These are phyloP conservation scores for Lasioglossum morio DNA, from an alignment of 2,888 invertebrate genomes.

Conservation along the genomic window DNA sequence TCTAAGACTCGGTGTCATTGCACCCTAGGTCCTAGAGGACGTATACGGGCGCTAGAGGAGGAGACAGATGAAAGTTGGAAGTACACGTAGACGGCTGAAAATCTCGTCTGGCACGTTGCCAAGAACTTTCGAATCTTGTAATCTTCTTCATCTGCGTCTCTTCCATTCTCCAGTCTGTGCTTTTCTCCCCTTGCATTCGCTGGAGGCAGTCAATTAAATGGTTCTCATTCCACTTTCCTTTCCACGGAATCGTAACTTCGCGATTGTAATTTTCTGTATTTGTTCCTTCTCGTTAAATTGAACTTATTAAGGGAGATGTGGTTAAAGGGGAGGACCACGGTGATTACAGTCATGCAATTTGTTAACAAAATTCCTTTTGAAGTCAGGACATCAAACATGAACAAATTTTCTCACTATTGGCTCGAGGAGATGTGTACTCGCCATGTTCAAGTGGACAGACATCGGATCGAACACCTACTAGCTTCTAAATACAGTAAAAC, in stretches of 20 bases:
- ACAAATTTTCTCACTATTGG: too few relatives aligned
- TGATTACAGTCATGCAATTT: too few relatives aligned
- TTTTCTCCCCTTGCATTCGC: slow-evolving; percentile 40
- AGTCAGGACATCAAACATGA: too few relatives aligned
- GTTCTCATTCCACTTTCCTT: slow-evolving; percentile 35
- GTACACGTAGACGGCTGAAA: slow-evolving; percentile 77
- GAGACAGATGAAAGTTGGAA: slow-evolving; percentile 66
- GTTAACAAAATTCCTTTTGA: not conserved
- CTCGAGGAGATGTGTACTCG: too few relatives aligned
- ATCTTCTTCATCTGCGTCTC: slow-evolving; percentile 62
- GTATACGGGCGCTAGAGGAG: slow-evolving; percentile 56
- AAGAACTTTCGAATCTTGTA: slow-evolving; percentile 70
- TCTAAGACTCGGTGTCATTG: slow-evolving; percentile 68
- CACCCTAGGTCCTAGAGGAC: slow-evolving; percentile 71
- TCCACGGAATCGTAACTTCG: slow-evolving; percentile 25
- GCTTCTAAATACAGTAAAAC: too few relatives aligned
- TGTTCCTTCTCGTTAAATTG: not conserved
- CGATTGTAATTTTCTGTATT: not conserved
- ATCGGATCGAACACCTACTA: too few relatives aligned
- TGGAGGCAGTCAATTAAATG: slow-evolving; percentile 53
- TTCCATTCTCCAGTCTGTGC: slow-evolving; percentile 52
- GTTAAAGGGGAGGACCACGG: not conserved
- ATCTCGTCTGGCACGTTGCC: slow-evolving; percentile 74
- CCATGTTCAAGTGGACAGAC: too few relatives aligned
- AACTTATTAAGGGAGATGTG: not conserved